Percentiles rank a stretch among this genome's conserved stretches.
Conservation (phyloP, 2,113 vertebrate genomes). For the Aviceda subcristata region DNA sequence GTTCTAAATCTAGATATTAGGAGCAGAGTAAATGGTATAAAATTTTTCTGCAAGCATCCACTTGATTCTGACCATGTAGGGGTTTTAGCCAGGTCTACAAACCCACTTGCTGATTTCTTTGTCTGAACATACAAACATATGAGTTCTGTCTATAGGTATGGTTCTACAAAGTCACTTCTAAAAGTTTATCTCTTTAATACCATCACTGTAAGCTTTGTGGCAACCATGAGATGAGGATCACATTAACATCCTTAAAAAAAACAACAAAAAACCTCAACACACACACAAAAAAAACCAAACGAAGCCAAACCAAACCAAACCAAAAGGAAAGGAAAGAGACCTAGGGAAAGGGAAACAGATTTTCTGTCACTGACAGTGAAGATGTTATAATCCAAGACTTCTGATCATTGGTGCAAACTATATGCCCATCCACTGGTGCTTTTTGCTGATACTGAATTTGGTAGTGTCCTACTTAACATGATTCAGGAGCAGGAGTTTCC, state of each 20-base stretch:
- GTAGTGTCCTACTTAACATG: not conserved
- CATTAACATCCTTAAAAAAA: not conserved
- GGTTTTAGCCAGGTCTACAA: not conserved
- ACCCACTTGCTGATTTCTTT: not conserved
- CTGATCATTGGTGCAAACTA: not conserved
- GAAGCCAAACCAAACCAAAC: too few relatives aligned
- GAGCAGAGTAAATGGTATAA: not conserved
- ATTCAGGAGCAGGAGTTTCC: not conserved
- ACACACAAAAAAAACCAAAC: too few relatives aligned
- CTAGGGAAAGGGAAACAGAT: not conserved
- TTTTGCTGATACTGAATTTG: not conserved
- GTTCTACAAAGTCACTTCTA: not conserved
- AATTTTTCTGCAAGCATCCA: not conserved
- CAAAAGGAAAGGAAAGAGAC: not conserved
- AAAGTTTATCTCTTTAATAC: not conserved
- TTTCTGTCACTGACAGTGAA: not conserved
- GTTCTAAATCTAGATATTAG: not conserved
- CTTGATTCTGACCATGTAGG: not conserved
- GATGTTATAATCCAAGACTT: not conserved
- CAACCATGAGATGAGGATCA: not conserved
- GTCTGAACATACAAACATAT: not conserved
- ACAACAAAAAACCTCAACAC: too few relatives aligned
- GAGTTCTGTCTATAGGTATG: not conserved
- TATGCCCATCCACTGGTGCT: not conserved
- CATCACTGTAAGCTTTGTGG: not conserved